These are phyloP conservation scores for Hydriomena furcata DNA, from an alignment of 2,888 invertebrate species.

Conservation along the genomic window DNA sequence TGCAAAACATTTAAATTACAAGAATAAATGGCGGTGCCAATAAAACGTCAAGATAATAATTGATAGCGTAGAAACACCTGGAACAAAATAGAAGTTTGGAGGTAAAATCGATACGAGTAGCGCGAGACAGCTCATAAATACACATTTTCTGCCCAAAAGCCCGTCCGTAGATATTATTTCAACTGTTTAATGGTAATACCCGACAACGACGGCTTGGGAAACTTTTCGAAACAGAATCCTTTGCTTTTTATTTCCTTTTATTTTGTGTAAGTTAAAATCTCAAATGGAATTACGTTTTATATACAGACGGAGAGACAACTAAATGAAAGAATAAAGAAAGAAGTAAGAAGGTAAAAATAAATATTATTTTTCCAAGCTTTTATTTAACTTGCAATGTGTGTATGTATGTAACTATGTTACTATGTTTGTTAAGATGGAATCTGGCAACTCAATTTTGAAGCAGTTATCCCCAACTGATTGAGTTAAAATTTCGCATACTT, in stretches of 20 bases:
- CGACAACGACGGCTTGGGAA: not conserved
- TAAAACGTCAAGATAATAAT: slow-evolving; percentile 71
- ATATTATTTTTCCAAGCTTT: no score
- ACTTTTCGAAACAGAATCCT: not conserved
- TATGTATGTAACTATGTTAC: no score
- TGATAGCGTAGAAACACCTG: slow-evolving; percentile 63
- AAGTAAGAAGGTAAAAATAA: no score
- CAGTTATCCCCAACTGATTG: no score
- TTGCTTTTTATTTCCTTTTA: not conserved
- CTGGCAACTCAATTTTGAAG: no score
- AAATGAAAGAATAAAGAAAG: no score
- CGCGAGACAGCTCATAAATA: slow-evolving; percentile 22
- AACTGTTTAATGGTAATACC: not conserved
- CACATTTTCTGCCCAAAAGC: slow-evolving; percentile 21
- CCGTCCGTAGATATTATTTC: slow-evolving; percentile 11
- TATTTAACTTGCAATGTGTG: no score
- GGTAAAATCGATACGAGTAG: slow-evolving; percentile 54
- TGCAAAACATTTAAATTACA: slow-evolving; percentile 63
- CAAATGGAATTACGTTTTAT: no score
- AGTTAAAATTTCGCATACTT: no score
- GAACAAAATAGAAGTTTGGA: slow-evolving; percentile 52
- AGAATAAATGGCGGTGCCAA: slow-evolving; percentile 55
- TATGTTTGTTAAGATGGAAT: no score
- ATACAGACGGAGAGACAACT: no score
- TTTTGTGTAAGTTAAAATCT: no score